Conservation (phyloP, 2,113 vertebrate genomes). For the Phylloscopus whistleri region DNA sequence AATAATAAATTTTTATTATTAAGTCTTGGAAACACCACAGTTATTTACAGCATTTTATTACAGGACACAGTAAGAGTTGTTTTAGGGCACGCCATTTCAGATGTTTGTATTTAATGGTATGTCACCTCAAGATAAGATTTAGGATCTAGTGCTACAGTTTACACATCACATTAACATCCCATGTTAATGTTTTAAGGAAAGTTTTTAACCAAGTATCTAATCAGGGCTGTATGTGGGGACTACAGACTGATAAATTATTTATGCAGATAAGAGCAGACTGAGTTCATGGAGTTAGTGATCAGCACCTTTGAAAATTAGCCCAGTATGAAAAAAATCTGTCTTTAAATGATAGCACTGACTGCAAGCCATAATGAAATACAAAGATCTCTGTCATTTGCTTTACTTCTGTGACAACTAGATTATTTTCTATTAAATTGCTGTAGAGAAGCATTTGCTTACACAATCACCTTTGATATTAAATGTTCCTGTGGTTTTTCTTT, state of each 20-base stretch:
- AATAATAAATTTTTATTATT: background rate
- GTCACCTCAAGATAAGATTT: background rate
- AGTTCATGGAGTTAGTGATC: background rate
- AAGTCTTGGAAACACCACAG: background rate
- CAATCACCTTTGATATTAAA: conserved; percentile 73
- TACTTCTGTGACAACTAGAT: background rate
- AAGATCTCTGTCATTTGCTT: background rate
- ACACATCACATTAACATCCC: background rate
- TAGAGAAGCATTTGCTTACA: background rate
- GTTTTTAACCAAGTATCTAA: background rate
- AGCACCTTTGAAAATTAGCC: background rate
- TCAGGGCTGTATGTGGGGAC: background rate
- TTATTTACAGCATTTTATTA: background rate
- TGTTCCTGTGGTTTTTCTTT: conserved; percentile 65
- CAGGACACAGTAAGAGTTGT: background rate
- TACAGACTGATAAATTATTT: background rate
- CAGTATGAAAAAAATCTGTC: background rate
- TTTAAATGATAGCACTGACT: background rate
- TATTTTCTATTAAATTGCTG: background rate
- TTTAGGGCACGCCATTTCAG: background rate
- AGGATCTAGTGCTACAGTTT: background rate
- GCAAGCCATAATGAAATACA: background rate
- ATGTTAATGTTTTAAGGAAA: background rate
- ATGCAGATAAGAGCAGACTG: background rate
- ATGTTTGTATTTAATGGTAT: background rate